Evolutionary conservation across 2,113 vertebrate genomes (phyloP), one percentile per base, ranked within the genome.

Genomic region (Muntiacus muntjak): DNA sequence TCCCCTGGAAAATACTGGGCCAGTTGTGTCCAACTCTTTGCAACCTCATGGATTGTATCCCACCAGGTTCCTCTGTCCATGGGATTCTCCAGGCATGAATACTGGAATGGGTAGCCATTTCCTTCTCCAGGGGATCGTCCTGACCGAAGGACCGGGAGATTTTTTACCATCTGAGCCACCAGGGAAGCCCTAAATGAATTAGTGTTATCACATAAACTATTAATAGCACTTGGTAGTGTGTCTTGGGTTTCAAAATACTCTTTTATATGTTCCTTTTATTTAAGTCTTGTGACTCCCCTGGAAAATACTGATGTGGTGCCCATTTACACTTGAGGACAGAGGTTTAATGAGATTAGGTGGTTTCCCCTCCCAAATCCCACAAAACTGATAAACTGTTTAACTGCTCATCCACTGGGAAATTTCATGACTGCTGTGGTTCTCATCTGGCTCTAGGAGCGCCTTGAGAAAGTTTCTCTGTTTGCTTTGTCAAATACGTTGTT

Each of bases 331-430:
- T 43, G 16, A 79, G 11, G 36, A 82, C 78, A 60, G 30, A 94
- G 15, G 36, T 60, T 95, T 58, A 58, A 62, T 76, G 36, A 91
- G 16, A 91, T 88, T 36, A 58, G 19, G 43, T 82, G 54, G 82
- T n/a, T 21, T 71, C 23, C 5, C 8, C 2, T 21, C 15, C 78
- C 21, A 36, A 87, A 52, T 76, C 26, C 17, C n/a, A 11, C 57
- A 97, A 71, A 89, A 86, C 45, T 54, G 40, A 36, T 28, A 52
- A 83, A 45, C 7, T 55, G 45, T 36, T 92, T 45, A 89, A 60
- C 12, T 40, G 50, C 79, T 45, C 25, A 25, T 40, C 55, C 15
- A 54, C 25, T 87, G 21, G 7, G 33, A 57, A 36, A 16, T 52
- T 85, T 50, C 36, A 43, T 47, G 52, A 45, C 14, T 6, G 1